phyloP scores from a whole-genome alignment of 2,797 vertebrate genomes.

The Myotis daubentonii region DNA sequence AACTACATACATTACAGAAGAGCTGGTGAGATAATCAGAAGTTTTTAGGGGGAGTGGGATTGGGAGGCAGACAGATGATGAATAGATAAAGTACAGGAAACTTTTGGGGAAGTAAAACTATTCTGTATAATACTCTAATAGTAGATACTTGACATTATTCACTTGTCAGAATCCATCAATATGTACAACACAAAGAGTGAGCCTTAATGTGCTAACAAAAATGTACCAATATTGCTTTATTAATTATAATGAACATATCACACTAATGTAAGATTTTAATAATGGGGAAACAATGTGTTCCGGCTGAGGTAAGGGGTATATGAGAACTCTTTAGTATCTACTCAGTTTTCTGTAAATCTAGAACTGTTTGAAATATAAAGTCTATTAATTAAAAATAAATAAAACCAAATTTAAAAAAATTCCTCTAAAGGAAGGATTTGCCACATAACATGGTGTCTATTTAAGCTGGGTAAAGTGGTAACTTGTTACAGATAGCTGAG shows the following conservation, averaged over 20 bases:
- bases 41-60: rapidly evolving
- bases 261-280: neutral
- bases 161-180: neutral
- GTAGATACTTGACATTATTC: too few relatives aligned
- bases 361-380: neutral
- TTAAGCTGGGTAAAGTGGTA: neutral
- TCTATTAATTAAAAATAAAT: neutral
- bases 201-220: neutral
- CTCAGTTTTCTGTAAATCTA: neutral
- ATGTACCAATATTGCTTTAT: neutral
- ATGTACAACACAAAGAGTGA: neutral
- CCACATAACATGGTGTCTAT: neutral
- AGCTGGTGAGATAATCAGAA: neutral
- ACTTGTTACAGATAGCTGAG: neutral
- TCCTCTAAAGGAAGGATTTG: neutral
- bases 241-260: neutral
- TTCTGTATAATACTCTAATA: neutral
- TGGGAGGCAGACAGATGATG: neutral
- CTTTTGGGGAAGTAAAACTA: neutral
- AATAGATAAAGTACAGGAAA: neutral
- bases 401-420: neutral
- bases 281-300: neutral
- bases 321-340: neutral
- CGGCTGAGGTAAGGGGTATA: neutral
- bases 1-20: neutral